Conservation (phyloP, 2,113 vertebrate genomes). For the Pantherophis guttatus region DNA sequence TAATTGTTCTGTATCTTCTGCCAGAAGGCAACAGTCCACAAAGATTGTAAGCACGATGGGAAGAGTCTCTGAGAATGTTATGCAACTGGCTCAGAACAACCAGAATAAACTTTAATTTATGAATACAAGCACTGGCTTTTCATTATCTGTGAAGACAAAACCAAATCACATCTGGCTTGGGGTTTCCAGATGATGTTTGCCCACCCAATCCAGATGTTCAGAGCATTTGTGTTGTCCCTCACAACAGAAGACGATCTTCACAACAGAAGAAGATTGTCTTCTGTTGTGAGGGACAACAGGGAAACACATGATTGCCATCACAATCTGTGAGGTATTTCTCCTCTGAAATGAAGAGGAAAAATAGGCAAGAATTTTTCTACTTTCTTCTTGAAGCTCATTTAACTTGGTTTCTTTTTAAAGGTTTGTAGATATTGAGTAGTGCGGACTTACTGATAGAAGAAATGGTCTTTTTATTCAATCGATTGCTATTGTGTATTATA, state of each 20-base stretch:
- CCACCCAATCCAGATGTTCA: background rate
- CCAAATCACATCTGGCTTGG: background rate
- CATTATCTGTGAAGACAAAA: background rate
- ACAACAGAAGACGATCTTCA: too few species aligned
- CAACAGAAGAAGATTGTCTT: background rate
- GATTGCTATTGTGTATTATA: too few species aligned
- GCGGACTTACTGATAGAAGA: too few species aligned
- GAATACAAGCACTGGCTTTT: background rate
- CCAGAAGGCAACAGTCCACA: too few species aligned
- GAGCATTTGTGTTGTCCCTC: background rate
- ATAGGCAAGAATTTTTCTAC: background rate
- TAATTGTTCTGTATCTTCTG: too few species aligned
- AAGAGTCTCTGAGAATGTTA: too few species aligned
- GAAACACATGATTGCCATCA: background rate
- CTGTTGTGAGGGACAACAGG: background rate
- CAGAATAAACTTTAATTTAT: background rate
- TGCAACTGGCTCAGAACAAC: background rate
- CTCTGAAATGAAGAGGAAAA: background rate
- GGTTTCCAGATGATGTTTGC: background rate
- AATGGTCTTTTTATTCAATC: too few species aligned
- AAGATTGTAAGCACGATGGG: too few species aligned
- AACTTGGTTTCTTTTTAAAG: background rate
- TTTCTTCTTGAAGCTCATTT: background rate
- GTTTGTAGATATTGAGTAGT: too few species aligned
- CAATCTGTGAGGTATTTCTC: background rate